phyloP scores from a whole-genome alignment of 2,797 vertebrate species.

The Myotis vivesi region DNA sequence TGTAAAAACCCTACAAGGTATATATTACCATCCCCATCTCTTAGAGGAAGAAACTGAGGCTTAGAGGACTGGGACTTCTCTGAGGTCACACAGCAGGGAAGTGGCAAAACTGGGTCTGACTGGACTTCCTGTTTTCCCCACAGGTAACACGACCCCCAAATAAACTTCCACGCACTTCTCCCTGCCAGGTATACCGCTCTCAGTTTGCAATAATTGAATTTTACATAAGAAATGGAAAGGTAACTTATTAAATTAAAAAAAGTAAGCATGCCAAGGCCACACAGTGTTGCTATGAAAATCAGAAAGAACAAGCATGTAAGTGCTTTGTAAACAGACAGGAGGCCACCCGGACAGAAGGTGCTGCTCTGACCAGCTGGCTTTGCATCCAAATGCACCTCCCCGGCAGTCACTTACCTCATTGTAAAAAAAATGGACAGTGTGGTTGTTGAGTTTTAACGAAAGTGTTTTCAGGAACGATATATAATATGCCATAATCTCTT shows the following conservation, averaged over 20 bases:
- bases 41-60: constrained; percentile 34
- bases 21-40: background rate
- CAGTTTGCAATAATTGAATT: background rate
- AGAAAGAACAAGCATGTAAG: background rate
- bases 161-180: background rate
- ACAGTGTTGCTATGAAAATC: background rate
- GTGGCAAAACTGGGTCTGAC: background rate
- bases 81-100: background rate
- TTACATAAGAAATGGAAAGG: background rate
- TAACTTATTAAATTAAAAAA: background rate
- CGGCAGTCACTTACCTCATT: constrained; percentile 92
- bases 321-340: background rate
- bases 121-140: background rate
- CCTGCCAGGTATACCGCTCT: background rate
- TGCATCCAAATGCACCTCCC: accelerated
- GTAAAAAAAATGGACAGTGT: constrained; percentile 99
- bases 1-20: background rate
- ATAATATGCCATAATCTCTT: constrained; percentile 99
- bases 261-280: background rate
- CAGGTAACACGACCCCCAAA: background rate
- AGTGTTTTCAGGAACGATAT: constrained; percentile 99
- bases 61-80: background rate
- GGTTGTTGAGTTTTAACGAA: constrained; percentile 97
- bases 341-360: background rate
- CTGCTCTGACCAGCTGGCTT: background rate